Conservation (phyloP, 2,113 vertebrate genomes). For the Felis catus region DNA sequence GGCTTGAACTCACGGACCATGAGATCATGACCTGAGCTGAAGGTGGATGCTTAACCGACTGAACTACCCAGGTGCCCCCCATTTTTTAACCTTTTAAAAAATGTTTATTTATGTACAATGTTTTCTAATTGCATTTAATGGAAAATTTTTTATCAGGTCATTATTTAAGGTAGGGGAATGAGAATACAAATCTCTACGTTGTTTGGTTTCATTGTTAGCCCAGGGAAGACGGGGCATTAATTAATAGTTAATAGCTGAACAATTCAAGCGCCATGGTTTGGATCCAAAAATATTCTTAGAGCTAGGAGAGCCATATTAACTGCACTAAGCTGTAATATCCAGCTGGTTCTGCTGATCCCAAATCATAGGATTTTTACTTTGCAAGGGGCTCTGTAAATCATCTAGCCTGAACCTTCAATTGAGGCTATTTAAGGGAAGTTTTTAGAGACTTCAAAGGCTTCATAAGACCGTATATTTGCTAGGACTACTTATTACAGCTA, state of each 20-base stretch:
- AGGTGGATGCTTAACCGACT: no score
- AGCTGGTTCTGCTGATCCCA: conserved; percentile 55
- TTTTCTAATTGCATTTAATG: neutral
- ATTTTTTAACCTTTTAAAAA: no score
- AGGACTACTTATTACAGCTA: conserved; percentile 66
- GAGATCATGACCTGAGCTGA: no score
- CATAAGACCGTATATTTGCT: conserved; percentile 57
- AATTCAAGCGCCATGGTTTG: neutral
- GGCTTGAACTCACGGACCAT: no score
- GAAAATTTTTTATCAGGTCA: neutral
- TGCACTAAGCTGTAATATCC: neutral
- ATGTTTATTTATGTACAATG: neutral
- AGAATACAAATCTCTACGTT: neutral
- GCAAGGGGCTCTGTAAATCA: conserved; percentile 55
- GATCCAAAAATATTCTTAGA: conserved; percentile 46
- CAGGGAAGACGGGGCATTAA: neutral
- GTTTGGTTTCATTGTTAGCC: conserved; percentile 1
- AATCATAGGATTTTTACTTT: conserved; percentile 64
- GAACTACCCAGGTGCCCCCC: no score
- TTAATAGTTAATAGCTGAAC: neutral
- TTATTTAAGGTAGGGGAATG: neutral
- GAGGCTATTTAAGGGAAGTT: conserved; percentile 66
- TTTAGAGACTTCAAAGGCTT: conserved; percentile 77
- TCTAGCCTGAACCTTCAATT: conserved; percentile 55
- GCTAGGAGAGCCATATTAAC: conserved; percentile 33